A percentile compares a stretch with the other conserved stretches of the same genome.
These are phyloP conservation scores for Bufotes viridis DNA, from an alignment of 2,797 vertebrate species.

Conservation along the genomic window DNA sequence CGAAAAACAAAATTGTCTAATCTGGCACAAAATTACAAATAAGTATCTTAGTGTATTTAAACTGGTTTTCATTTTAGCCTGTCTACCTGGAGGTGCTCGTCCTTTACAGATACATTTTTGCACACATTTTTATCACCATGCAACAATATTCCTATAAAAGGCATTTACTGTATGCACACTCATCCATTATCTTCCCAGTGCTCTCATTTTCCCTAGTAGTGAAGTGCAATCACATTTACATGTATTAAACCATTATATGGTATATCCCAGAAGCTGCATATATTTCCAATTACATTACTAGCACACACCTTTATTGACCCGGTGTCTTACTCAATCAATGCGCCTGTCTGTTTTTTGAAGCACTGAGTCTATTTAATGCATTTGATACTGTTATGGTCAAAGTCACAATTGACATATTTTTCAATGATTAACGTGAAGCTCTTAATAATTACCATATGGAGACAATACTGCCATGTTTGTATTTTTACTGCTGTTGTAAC, in stretches of 20 bases:
- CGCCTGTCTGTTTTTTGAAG: slow-evolving; percentile 17
- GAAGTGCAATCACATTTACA: slow-evolving; percentile 23
- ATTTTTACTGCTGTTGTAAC: background rate
- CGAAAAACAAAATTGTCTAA: too few relatives aligned
- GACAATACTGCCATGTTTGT: background rate
- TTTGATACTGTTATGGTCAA: slow-evolving; percentile 13
- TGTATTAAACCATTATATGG: slow-evolving; percentile 39
- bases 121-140: background rate
- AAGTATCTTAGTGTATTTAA: too few relatives aligned
- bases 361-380: slow-evolving; percentile 25
- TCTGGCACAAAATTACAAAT: too few relatives aligned
- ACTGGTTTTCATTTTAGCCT: too few relatives aligned
- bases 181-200: background rate
- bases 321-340: slow-evolving; percentile 45
- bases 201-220: background rate
- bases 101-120: too few relatives aligned
- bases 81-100: too few relatives aligned
- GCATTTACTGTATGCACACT: background rate
- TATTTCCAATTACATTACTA: slow-evolving; percentile 51
- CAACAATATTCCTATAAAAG: background rate
- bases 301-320: slow-evolving; percentile 50
- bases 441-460: slow-evolving; percentile 5
- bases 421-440: slow-evolving; percentile 21
- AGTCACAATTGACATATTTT: slow-evolving; percentile 30
- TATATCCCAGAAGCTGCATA: slow-evolving; percentile 40